Percentiles rank a stretch among this genome's conserved stretches.
Conservation (phyloP, 1,140 invertebrate genomes). For the Penaeus vannamei region DNA sequence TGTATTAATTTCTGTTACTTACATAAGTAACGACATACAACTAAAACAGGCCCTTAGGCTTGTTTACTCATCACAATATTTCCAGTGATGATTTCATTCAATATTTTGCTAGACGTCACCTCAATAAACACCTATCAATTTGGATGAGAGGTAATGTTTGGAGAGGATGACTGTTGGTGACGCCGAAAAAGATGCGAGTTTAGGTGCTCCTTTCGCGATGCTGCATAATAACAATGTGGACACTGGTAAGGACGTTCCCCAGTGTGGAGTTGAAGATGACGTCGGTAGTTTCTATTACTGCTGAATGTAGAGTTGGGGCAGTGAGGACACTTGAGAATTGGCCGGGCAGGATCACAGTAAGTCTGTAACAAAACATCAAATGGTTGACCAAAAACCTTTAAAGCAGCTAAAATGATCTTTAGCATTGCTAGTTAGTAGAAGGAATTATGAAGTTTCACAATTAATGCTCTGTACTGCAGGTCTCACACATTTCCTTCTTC, state of each 20-base stretch:
- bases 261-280: slow-evolving; percentile 45
- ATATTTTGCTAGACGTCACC: too few species aligned
- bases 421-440: too few species aligned
- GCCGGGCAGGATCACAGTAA: slow-evolving; percentile 36
- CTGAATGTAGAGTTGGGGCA: slow-evolving; percentile 47
- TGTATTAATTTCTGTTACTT: too few species aligned
- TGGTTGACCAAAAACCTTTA: too few species aligned
- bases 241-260: slow-evolving; percentile 43
- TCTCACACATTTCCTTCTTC: too few species aligned
- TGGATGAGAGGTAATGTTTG: not conserved
- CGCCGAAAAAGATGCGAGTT: slow-evolving; percentile 36
- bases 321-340: slow-evolving; percentile 46
- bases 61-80: too few species aligned
- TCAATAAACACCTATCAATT: not conserved
- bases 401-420: too few species aligned
- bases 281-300: slow-evolving; percentile 28
- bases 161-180: slow-evolving; percentile 2
- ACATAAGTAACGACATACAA: not conserved
- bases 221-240: slow-evolving; percentile 43
- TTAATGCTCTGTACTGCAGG: too few species aligned
- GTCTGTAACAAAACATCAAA: slow-evolving; percentile 47
- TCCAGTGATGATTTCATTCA: too few species aligned
- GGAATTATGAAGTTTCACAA: too few species aligned
- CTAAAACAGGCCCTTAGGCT: not conserved
- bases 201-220: slow-evolving; percentile 43